Conservation (phyloP, 1,140 invertebrate genomes). For the Ceratoteleas bidentatus region DNA sequence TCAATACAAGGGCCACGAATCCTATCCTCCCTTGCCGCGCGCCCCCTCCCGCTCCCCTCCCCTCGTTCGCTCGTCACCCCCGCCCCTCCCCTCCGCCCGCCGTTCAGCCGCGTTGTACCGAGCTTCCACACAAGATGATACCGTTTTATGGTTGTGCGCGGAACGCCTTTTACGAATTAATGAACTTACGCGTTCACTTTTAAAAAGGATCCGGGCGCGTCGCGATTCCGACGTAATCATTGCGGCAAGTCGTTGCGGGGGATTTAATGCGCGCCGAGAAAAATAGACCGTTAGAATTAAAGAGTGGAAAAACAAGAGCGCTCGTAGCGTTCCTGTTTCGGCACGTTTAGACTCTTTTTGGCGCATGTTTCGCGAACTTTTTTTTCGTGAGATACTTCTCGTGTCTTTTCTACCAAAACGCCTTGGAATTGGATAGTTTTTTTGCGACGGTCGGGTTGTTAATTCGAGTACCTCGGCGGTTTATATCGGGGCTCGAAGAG, state of each 20-base stretch:
- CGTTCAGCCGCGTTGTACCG: conserved; percentile 41
- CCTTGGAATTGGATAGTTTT: no score
- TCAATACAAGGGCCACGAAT: conserved; percentile 77
- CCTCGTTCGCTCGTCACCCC: neutral
- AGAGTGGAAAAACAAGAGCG: no score
- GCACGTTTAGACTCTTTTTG: no score
- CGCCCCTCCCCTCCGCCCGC: neutral
- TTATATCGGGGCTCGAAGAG: no score
- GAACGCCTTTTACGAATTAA: conserved; percentile 23
- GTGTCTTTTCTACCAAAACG: no score
- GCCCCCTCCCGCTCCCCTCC: conserved; percentile 27
- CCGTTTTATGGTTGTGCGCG: conserved; percentile 39
- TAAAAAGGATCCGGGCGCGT: neutral
- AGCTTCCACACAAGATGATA: conserved; percentile 56
- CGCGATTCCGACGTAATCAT: neutral
- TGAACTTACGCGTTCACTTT: conserved; percentile 12
- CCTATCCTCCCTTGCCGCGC: conserved; percentile 62
- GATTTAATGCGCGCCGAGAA: neutral
- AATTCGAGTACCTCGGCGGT: no score
- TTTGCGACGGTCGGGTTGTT: no score
- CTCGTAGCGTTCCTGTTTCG: no score
- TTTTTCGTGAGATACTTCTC: no score
- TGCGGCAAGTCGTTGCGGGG: conserved; percentile 2
- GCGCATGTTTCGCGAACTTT: no score
- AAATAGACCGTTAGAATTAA: no score